phyloP scores from a whole-genome alignment of 2,797 vertebrate species.

The Spinibarbus caldwelli region DNA sequence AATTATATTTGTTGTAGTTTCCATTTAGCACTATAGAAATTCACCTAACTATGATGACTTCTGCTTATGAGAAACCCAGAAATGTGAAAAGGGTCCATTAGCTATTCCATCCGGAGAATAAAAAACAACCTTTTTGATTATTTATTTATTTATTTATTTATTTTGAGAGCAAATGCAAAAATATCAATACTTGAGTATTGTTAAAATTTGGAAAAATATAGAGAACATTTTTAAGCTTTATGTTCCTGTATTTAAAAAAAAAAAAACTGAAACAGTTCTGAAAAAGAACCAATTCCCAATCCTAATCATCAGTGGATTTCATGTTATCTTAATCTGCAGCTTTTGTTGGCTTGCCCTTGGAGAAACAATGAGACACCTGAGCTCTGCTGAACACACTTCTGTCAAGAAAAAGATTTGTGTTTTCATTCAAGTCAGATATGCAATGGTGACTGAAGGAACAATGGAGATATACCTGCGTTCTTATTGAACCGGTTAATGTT shows the following conservation, averaged over 20 bases:
- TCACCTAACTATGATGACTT: background rate
- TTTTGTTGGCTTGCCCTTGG: background rate
- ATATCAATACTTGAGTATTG: no score
- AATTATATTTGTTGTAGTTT: no score
- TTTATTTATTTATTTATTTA: no score
- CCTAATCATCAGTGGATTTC: background rate
- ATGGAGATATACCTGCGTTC: background rate
- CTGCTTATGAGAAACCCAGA: no score
- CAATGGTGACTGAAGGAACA: background rate
- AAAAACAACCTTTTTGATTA: no score
- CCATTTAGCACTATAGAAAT: background rate
- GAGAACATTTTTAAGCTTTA: no score
- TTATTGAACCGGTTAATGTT: slow-evolving; percentile 26
- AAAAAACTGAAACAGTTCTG: background rate
- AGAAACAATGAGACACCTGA: slow-evolving; percentile 17
- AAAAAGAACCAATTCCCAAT: background rate
- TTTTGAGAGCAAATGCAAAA: no score
- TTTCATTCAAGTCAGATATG: slow-evolving; percentile 8
- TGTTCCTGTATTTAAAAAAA: no score
- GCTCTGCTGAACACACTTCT: background rate
- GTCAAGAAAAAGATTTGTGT: slow-evolving; percentile 11
- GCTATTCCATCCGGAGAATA: no score
- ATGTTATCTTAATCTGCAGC: background rate
- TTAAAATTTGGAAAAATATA: no score
- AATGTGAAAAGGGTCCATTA: no score